phyloP scores from a whole-genome alignment of 2,888 invertebrate species.

The Bombyx huttoni region DNA sequence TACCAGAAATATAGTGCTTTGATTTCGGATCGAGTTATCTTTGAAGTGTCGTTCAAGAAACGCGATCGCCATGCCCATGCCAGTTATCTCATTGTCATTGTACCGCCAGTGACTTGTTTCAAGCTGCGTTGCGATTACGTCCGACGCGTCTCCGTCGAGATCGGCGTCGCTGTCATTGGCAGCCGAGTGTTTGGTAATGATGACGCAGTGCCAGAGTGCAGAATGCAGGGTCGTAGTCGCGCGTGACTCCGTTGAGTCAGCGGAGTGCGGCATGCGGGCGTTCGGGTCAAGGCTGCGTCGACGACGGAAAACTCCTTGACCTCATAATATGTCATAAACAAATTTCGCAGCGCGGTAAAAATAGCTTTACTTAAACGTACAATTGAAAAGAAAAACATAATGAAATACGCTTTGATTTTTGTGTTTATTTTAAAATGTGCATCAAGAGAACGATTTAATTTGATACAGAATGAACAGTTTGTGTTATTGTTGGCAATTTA shows the following conservation, averaged over 20 bases:
- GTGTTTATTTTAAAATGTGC: neutral
- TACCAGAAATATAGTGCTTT: neutral
- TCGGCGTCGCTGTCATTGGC: conserved; percentile 1
- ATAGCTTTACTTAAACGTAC: neutral
- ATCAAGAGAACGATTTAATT: neutral
- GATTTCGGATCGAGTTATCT: neutral
- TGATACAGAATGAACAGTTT: neutral
- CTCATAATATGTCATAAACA: conserved; percentile 16
- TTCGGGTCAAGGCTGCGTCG: conserved; percentile 41
- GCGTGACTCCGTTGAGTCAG: conserved; percentile 34
- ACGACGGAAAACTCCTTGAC: conserved; percentile 26
- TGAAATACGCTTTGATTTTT: too few species aligned
- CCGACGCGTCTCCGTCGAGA: conserved; percentile 3
- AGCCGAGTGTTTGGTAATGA: conserved; percentile 4
- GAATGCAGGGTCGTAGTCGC: conserved; percentile 12
- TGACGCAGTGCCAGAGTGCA: conserved; percentile 8
- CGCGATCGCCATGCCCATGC: neutral
- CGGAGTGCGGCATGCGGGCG: conserved; percentile 15
- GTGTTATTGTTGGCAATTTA: conserved; percentile 9
- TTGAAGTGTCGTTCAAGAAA: neutral
- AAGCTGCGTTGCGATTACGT: conserved; percentile 1
- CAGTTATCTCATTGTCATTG: neutral
- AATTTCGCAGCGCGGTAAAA: neutral
- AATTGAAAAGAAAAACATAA: neutral
- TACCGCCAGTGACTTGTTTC: conserved; percentile 1